Base-by-base conservation (phyloP, 2,888 invertebrate genomes). In the Chrysolina oricalcia region DNA sequence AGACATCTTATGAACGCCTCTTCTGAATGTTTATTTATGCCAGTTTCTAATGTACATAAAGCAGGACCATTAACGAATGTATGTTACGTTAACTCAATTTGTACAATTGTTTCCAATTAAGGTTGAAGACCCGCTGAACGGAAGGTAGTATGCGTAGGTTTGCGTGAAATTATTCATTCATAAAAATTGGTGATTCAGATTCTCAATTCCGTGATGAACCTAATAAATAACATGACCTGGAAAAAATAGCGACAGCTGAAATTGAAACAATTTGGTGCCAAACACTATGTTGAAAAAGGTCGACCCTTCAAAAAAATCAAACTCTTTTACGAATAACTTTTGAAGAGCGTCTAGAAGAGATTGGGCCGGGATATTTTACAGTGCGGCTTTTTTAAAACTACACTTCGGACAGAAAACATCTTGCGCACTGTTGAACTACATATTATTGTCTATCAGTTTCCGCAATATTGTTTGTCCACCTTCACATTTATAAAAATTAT, bases 71-170 rank as follows among this genome's bases (percentile, higher is more conserved):
- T 27, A 40, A 19, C 23, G 19, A 71, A 62, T 41, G 62, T 40
- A 27, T 62, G 41, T 59, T 27, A 71, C 59, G 59, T 75, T 48
- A 66, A 66, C 19, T 15, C 43, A 73, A 69, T 74, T 80, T 80
- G 77, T 70, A 73, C 80, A 80, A 80, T 81, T 79, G 79, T 76
- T 72, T 71, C 63, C 74, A 79, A 80, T 81, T 78, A 74, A 77
- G 71, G 70, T 76, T 69, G 62, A 53, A 66, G 43, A 64, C 35
- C 23, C 40, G 27, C 48, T 19, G 19, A 11, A 46, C 13, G 50
- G 23, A 50, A 23, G 68, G 11, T 21, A 27, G 68, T 40, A 50
- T 11, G 40, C 43, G 63, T 70, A 48, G 70, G 70, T 70, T 63
- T 70, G 35, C 41, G 11, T 19, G 41, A 21, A 68, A 68, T 56